Percentiles rank a stretch among this genome's conserved stretches.
phyloP scores from a whole-genome alignment of 2,113 vertebrate genomes.

The Platysteira castanea region DNA sequence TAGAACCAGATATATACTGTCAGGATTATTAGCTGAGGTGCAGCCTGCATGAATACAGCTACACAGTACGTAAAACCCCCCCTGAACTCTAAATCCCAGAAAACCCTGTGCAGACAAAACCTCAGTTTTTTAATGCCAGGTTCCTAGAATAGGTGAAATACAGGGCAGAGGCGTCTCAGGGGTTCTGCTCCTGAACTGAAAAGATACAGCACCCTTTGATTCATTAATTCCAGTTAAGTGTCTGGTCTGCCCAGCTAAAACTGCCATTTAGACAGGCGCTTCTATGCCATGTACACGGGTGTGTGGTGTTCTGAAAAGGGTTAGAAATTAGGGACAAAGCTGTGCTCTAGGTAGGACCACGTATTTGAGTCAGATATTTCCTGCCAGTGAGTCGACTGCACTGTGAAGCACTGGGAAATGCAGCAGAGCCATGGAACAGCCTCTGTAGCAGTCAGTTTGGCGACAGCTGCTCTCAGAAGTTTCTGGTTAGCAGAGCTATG shows the following conservation, averaged over 20 bases:
- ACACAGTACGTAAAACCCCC: neutral
- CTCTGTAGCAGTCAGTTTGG: neutral
- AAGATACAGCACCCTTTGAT: neutral
- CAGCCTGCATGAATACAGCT: neutral
- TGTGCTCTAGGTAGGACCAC: neutral
- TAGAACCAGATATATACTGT: neutral
- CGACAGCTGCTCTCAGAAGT: neutral
- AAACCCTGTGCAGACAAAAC: neutral
- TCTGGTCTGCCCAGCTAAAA: neutral
- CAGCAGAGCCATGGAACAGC: neutral
- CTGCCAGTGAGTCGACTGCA: neutral
- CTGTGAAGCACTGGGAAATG: neutral
- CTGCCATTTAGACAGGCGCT: neutral
- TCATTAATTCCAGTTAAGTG: neutral
- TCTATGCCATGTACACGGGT: rapidly evolving
- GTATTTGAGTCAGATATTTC: neutral
- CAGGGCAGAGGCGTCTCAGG: neutral
- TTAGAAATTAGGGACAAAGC: neutral
- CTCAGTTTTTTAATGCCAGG: neutral
- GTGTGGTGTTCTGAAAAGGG: neutral
- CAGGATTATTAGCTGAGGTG: neutral
- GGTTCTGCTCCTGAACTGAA: neutral
- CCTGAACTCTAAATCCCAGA: neutral
- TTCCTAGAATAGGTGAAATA: neutral
- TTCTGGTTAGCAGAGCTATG: neutral